phyloP scores from a whole-genome alignment of 2,888 invertebrate genomes.

The Chirona hameri region DNA sequence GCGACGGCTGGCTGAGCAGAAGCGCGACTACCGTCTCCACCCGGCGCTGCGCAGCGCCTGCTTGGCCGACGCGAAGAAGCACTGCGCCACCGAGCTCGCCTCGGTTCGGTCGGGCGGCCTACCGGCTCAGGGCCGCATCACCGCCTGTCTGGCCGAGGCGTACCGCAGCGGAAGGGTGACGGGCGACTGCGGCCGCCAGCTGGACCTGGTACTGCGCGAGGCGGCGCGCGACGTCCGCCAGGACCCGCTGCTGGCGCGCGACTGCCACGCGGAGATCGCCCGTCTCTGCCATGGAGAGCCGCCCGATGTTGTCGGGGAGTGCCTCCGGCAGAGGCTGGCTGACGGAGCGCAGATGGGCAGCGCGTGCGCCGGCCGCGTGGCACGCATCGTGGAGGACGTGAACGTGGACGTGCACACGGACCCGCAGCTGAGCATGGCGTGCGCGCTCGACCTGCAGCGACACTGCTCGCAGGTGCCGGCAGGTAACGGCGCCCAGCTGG shows the following conservation, averaged over 20 bases:
- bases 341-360: slow-evolving; percentile 56
- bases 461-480: slow-evolving; percentile 59
- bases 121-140: background rate
- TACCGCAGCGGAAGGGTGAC: slow-evolving; percentile 50
- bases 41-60: slow-evolving; percentile 77
- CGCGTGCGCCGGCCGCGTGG: slow-evolving; percentile 78
- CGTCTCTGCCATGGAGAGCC: slow-evolving; percentile 80
- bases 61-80: slow-evolving; percentile 71
- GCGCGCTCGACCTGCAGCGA: slow-evolving; percentile 65
- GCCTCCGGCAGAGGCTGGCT: slow-evolving; percentile 28
- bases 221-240: slow-evolving; percentile 86
- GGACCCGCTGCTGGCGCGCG: slow-evolving; percentile 81
- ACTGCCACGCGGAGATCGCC: slow-evolving; percentile 83
- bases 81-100: slow-evolving; percentile 53
- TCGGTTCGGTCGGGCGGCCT: background rate
- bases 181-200: slow-evolving; percentile 71
- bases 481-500: slow-evolving; percentile 43
- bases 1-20: slow-evolving; percentile 83
- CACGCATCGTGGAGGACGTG: slow-evolving; percentile 73
- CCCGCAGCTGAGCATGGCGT: slow-evolving; percentile 82
- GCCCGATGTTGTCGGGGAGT: slow-evolving; percentile 48
- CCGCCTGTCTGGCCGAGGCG: background rate
- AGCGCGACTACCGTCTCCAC: slow-evolving; percentile 84
- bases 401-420: slow-evolving; percentile 94
- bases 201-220: slow-evolving; percentile 75